Conservation (phyloP, 1,140 invertebrate genomes). For the Calliopsis andreniformis region DNA sequence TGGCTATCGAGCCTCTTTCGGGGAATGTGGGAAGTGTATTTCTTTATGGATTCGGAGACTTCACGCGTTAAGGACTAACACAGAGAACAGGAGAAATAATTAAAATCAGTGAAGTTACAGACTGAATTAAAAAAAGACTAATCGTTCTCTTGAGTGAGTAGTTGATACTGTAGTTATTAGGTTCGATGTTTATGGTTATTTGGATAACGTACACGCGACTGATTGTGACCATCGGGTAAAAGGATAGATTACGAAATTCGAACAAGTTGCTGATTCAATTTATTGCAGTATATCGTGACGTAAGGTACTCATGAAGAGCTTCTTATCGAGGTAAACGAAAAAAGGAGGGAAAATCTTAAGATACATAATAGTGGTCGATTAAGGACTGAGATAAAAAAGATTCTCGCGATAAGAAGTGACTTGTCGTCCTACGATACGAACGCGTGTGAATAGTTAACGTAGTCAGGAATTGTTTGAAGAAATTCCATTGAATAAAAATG, state of each 20-base stretch:
- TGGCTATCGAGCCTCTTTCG: background rate
- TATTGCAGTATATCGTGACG: background rate
- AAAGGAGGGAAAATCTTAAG: too few species aligned
- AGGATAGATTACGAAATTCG: background rate
- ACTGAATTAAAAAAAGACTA: too few species aligned
- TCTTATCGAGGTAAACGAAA: background rate
- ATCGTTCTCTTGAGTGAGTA: too few species aligned
- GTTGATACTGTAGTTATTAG: too few species aligned
- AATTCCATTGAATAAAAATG: background rate
- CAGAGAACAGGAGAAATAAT: too few species aligned
- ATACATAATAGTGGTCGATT: background rate
- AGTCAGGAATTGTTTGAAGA: background rate
- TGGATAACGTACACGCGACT: too few species aligned
- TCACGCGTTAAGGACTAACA: too few species aligned
- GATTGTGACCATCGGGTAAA: too few species aligned
- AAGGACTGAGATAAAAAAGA: slow-evolving; percentile 1
- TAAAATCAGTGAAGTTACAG: too few species aligned
- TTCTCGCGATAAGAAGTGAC: slow-evolving; percentile 8
- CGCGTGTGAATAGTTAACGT: background rate
- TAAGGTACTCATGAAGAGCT: background rate
- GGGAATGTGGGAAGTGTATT: background rate
- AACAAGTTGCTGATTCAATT: background rate
- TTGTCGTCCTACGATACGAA: background rate
- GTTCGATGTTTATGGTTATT: too few species aligned
- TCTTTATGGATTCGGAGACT: too few species aligned